phyloP scores from a whole-genome alignment of 2,113 vertebrate species.

The Edolisoma coerulescens region DNA sequence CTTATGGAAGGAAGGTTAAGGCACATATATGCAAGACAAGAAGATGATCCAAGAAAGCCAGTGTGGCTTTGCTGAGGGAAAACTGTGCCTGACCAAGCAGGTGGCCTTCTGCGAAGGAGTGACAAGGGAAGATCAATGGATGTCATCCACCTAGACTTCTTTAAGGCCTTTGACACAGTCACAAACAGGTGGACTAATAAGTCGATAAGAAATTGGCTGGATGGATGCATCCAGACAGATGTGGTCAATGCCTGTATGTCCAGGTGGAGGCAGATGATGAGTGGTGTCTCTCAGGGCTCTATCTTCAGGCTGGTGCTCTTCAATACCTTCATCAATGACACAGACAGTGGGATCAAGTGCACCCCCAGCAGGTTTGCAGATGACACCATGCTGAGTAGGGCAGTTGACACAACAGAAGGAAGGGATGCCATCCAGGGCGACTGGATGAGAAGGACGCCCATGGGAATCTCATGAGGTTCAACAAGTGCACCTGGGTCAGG shows the following conservation, averaged over 20 bases:
- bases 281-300: neutral
- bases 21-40: neutral
- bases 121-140: neutral
- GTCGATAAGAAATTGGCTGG: neutral
- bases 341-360: neutral
- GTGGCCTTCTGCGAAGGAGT: neutral
- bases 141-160: neutral
- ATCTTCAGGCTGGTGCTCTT: neutral
- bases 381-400: neutral
- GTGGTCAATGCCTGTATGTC: neutral
- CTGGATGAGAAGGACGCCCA: neutral
- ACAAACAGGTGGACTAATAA: neutral
- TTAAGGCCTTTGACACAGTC: neutral
- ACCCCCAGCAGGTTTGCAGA: neutral
- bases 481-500: neutral
- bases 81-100: neutral
- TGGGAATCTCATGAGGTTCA: neutral
- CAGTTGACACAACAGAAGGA: neutral
- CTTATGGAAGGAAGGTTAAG: neutral
- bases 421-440: no score
- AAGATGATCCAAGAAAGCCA: neutral
- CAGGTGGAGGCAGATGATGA: neutral
- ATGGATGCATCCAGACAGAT: neutral
- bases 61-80: neutral
- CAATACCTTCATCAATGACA: neutral